A percentile compares a stretch with the other conserved stretches of the same genome.
phyloP scores from a whole-genome alignment of 2,888 invertebrate genomes.

The Gerris lacustris region DNA sequence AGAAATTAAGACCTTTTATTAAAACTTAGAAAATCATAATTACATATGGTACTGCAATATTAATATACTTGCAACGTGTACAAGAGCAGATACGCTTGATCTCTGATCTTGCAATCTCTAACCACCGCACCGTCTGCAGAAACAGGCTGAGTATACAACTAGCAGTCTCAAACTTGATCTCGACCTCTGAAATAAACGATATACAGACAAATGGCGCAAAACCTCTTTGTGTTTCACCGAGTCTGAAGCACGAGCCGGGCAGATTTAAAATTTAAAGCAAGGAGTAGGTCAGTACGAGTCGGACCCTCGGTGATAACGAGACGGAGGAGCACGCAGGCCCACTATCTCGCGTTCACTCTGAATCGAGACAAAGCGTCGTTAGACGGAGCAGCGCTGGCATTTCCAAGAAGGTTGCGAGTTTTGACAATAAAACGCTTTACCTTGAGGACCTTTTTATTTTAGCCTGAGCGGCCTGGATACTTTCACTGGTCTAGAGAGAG shows the following conservation, averaged over 20 bases:
- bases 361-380: background rate
- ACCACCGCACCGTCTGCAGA: too few species aligned
- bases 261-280: background rate
- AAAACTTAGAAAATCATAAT: too few species aligned
- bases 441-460: conserved; percentile 1
- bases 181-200: too few species aligned
- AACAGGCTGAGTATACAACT: too few species aligned
- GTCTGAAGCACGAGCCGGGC: background rate
- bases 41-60: too few species aligned
- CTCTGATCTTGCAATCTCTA: too few species aligned
- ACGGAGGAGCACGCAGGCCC: background rate
- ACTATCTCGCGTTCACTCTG: background rate
- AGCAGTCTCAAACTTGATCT: too few species aligned
- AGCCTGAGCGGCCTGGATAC: background rate
- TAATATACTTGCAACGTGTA: too few species aligned
- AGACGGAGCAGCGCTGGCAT: background rate
- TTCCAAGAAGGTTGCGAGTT: background rate
- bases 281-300: background rate
- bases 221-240: background rate
- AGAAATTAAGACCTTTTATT: too few species aligned
- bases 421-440: conserved; percentile 3
- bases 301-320: background rate
- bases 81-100: too few species aligned
- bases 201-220: too few species aligned
- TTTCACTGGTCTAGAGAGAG: conserved; percentile 2